Evolutionary conservation across 1,140 invertebrate genomes (phyloP), one percentile per base, ranked within the genome.

Genomic region (Akabosia matsudoensis): DNA sequence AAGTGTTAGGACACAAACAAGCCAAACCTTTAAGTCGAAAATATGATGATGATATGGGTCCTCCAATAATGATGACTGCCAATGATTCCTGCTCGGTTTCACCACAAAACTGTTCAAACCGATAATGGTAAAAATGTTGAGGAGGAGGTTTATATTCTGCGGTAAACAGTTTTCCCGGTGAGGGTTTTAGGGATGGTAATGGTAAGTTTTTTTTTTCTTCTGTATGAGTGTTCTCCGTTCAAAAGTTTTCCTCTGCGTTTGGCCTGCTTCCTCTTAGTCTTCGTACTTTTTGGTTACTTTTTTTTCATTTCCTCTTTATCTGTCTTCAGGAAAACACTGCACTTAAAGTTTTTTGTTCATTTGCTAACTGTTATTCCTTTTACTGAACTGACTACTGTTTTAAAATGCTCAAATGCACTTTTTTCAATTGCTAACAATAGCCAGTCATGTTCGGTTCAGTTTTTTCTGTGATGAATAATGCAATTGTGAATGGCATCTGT

Each of bases 321-420:
- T 61, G 16, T 61, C 26, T 61, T 61, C n/a, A 61, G 7, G 61
- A 67, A 67, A 67, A 61, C 13, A 67, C 61, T 67, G 61, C 61
- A 67, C 61, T 67, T 67, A 7, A 67, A 67, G 26, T 67, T 67
- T 67, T 67, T 67, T 30, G 31, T 67, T 67, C 31, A 67, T 30
- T 67, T 67, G 28, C 61, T 30, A 16, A 22, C 37, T 45, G 7
- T 18, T 45, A 7, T 45, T 7, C 18, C 37, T 45, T 18, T 45
- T 10, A 18, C 37, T 45, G 7, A 10, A 7, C 37, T 10, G 18
- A 45, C 18, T 18, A 10, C 37, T 10, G 18, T 45, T 45, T 45
- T 45, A 45, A 18, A 7, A 45, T 45, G 7, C 37, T 45, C 18
- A 7, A 45, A 45, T 45, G 37, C 37, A 45, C 37, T 45, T 45